These are phyloP conservation scores for Mythimna lalbum DNA, from an alignment of 2,888 invertebrate genomes.

Conservation along the genomic window DNA sequence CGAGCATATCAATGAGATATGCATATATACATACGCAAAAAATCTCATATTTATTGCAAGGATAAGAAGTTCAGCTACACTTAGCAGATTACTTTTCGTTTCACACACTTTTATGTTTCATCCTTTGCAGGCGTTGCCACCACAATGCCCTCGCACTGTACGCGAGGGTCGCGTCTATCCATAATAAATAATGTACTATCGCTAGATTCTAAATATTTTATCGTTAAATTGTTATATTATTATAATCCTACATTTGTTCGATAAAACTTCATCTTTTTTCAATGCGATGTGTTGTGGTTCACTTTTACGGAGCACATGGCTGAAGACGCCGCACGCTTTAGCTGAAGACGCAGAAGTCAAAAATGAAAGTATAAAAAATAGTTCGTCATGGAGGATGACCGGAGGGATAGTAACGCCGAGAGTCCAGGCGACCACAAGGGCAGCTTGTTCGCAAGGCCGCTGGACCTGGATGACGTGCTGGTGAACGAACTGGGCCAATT, in stretches of 20 bases:
- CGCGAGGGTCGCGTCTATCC: conserved; percentile 45
- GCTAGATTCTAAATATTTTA: conserved; percentile 44
- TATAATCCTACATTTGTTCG: conserved; percentile 51
- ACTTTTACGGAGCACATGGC: conserved; percentile 47
- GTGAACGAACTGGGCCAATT: conserved; percentile 91
- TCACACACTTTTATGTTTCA: neutral
- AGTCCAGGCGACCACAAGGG: conserved; percentile 43
- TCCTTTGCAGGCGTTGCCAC: neutral
- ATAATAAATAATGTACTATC: conserved; percentile 26
- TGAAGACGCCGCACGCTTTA: conserved; percentile 29
- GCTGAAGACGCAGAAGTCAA: neutral
- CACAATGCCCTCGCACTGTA: neutral
- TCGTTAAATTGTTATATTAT: conserved; percentile 44
- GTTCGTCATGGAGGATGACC: conserved; percentile 35
- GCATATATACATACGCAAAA: too few relatives aligned
- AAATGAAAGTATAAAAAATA: neutral
- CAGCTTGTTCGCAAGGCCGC: conserved; percentile 60
- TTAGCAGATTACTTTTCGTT: neutral
- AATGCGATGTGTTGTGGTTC: conserved; percentile 14
- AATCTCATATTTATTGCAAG: too few relatives aligned
- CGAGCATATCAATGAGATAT: too few relatives aligned
- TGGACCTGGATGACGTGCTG: conserved; percentile 88
- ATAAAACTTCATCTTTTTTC: conserved; percentile 51
- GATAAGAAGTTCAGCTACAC: neutral
- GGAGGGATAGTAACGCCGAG: conserved; percentile 25